Evolutionary conservation across 1,140 invertebrate species (phyloP), one percentile per base, ranked within the genome.

Genomic region (Xylocopa sonorina): DNA sequence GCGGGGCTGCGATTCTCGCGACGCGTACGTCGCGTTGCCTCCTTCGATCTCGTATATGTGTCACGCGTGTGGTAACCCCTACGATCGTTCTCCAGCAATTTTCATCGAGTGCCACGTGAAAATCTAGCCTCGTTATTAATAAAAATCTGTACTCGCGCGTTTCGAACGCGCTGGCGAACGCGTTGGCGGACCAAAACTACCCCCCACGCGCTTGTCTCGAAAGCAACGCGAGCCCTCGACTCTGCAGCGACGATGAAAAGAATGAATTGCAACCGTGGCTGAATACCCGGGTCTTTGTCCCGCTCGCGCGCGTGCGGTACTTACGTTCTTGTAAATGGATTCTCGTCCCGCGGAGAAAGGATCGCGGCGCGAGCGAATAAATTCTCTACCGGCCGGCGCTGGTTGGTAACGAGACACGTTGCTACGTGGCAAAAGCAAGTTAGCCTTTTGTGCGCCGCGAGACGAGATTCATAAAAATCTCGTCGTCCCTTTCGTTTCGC

Each of bases 401-500:
- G 60, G 21, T 18, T 6, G 62, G n/a, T 53, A 43, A 64, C 57
- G 57, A 29, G 21, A 32, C 41, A 1, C 66, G 50, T 57, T 57
- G 14, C 16, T 12, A 16, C 16, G 68, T 18, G 53, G n/a, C n/a
- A n/a, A 62, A 50, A 24, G 14, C 71, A n/a, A 62, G 73, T 38
- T 58, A 50, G 64, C 75, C 67, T 71, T 50, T 69, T 60, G 53
- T 71, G 53, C 24, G 9, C 0, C 14, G 38, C 32, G 50, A n/a
- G n/a, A 67, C 5, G 74, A 68, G 74, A 43, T 57, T 50, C 66
- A 68, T 46, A 57, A 77, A n/a, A 69, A 77, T 48, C 53, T 69
- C 75, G 41, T 58, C 66, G 51, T 57, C 53, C 64, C 3, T 50
- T 43, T 66, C 60, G 72, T 66, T 53, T n/a, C 75, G n/a, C 16